Evolutionary conservation across 2,888 invertebrate genomes (phyloP).

Genomic region (Neocrepidodera transversa): DNA sequence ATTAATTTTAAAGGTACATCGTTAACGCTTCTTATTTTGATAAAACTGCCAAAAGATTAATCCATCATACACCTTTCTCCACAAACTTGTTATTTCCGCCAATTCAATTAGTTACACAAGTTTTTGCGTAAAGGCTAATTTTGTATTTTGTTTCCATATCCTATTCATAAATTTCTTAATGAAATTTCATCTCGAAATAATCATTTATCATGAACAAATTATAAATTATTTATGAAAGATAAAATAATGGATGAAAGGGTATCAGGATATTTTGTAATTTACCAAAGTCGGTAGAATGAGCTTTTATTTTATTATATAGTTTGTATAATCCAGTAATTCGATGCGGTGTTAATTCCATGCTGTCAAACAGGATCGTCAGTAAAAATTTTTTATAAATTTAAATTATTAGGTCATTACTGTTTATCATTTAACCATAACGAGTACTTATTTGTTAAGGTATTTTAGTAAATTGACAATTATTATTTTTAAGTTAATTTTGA

Average conservation of each 20-base stretch:
- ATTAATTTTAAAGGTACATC: constrained; percentile 10
- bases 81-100: constrained; percentile 29
- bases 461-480: no score
- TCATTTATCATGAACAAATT: constrained; percentile 20
- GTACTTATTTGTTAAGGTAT: no score
- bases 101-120: constrained; percentile 27
- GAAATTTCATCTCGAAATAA: constrained; percentile 14
- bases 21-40: constrained; percentile 15
- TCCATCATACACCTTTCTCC: constrained; percentile 27
- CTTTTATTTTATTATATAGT: constrained; percentile 1
- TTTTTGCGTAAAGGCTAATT: constrained; percentile 22
- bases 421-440: no score
- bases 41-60: constrained; percentile 8
- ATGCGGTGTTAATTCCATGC: not conserved
- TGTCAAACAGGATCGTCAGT: no score
- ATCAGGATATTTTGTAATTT: not conserved
- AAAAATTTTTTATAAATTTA: no score
- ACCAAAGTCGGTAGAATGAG: not conserved
- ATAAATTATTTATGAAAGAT: constrained; percentile 6
- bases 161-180: constrained; percentile 17
- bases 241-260: not conserved
- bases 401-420: no score
- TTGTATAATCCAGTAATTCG: not conserved
- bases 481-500: no score
- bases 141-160: constrained; percentile 18